Conservation (phyloP, 2,888 invertebrate species). For the Eudemis profundana region DNA sequence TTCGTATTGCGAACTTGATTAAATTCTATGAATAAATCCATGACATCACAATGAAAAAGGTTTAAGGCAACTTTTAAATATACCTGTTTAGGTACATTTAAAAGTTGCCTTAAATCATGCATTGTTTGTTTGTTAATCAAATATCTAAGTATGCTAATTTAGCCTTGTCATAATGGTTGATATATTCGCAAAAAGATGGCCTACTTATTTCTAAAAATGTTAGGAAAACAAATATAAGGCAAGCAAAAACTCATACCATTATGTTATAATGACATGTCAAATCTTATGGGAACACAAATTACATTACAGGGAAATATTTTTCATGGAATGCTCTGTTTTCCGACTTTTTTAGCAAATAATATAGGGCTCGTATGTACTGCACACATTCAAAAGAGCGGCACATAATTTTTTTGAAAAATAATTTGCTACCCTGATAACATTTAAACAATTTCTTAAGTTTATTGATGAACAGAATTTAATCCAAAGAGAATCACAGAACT, state of each 20-base stretch:
- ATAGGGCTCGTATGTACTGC: not conserved
- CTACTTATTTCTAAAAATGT: conserved; percentile 1
- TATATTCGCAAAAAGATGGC: conserved; percentile 3
- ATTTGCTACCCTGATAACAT: no score
- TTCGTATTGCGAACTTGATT: conserved; percentile 11
- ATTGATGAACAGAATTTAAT: no score
- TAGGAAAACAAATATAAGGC: conserved; percentile 44
- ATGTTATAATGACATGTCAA: conserved; percentile 63
- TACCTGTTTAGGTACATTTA: no score
- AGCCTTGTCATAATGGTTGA: not conserved
- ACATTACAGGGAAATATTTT: conserved; percentile 3
- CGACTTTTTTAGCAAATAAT: not conserved
- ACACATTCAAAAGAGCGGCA: no score
- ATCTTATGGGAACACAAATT: conserved; percentile 50
- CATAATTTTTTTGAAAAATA: no score
- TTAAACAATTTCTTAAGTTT: no score
- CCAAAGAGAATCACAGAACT: no score
- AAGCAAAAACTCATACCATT: conserved; percentile 54
- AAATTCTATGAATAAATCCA: not conserved
- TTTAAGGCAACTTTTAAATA: no score
- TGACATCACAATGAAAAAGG: not conserved
- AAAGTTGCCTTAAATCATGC: no score
- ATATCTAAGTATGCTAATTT: not conserved
- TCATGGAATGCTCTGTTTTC: conserved; percentile 6
- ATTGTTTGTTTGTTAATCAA: no score